Evolutionary conservation across 2,797 vertebrate genomes (phyloP).

Genomic region (Ispidina picta): DNA sequence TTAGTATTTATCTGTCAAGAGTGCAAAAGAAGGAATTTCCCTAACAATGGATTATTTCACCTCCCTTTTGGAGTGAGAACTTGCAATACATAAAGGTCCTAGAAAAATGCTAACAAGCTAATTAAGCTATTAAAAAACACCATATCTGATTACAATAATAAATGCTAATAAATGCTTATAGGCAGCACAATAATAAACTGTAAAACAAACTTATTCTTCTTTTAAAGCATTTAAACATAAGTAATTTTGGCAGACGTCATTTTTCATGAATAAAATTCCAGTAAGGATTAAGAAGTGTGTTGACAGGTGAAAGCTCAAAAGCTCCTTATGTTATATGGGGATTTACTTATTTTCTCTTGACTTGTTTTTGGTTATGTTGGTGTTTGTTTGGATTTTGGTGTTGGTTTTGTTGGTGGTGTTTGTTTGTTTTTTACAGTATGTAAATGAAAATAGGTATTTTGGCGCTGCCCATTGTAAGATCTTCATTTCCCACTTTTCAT

Average conservation of each 20-base stretch:
- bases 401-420: too few species aligned
- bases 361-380: too few species aligned
- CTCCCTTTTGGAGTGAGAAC: not conserved
- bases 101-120: not conserved
- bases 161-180: not conserved
- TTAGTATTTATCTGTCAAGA: not conserved
- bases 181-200: not conserved
- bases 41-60: not conserved
- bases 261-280: slow-evolving; percentile 53
- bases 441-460: not conserved
- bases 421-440: too few species aligned
- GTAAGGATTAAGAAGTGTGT: not conserved
- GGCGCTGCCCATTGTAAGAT: not conserved
- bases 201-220: not conserved
- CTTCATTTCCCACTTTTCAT: slow-evolving; percentile 22
- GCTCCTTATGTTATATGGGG: slow-evolving; percentile 4
- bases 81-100: not conserved
- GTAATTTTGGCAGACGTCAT: slow-evolving; percentile 33
- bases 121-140: not conserved
- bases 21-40: not conserved
- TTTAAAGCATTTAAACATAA: slow-evolving; percentile 16
- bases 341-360: slow-evolving; percentile 11
- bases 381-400: too few species aligned
- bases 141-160: not conserved
- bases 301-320: not conserved